Evolutionary conservation across 2,888 invertebrate genomes (phyloP).

Genomic region (Xanthia togata): DNA sequence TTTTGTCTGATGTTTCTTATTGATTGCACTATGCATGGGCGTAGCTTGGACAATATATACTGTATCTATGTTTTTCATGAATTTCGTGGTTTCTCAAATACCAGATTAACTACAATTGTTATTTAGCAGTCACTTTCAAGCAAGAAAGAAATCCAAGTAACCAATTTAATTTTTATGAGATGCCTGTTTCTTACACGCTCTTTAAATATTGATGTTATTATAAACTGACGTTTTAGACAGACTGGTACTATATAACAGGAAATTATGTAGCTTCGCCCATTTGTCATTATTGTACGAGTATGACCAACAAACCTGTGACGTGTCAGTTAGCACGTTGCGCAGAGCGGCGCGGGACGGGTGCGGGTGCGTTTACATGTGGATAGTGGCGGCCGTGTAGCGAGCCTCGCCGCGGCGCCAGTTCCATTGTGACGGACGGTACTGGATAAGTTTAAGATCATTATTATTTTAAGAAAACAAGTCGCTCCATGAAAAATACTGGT

Average conservation of each 20-base stretch:
- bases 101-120: not conserved
- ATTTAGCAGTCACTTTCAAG: not conserved
- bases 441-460: not conserved
- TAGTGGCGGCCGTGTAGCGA: slow-evolving; percentile 98
- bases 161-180: not conserved
- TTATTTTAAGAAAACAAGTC: not conserved
- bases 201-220: not conserved
- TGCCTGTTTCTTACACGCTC: not conserved
- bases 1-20: slow-evolving; percentile 18
- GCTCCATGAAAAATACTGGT: not conserved
- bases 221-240: not conserved
- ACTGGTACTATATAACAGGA: not conserved
- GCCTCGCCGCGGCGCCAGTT: slow-evolving; percentile 97
- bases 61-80: not conserved
- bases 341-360: slow-evolving; percentile 17
- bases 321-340: slow-evolving; percentile 44
- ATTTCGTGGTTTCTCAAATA: not conserved
- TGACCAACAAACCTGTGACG: slow-evolving; percentile 9
- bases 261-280: not conserved
- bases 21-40: not conserved
- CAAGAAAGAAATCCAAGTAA: not conserved
- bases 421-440: slow-evolving; percentile 99
- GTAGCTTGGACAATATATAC: not conserved
- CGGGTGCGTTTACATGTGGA: slow-evolving; percentile 94
- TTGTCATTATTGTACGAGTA: slow-evolving; percentile 9